A percentile compares a stretch with the other conserved stretches of the same genome.
Evolutionary conservation across 2,797 vertebrate species (phyloP).

Genomic region (Lacerta viridis): DNA sequence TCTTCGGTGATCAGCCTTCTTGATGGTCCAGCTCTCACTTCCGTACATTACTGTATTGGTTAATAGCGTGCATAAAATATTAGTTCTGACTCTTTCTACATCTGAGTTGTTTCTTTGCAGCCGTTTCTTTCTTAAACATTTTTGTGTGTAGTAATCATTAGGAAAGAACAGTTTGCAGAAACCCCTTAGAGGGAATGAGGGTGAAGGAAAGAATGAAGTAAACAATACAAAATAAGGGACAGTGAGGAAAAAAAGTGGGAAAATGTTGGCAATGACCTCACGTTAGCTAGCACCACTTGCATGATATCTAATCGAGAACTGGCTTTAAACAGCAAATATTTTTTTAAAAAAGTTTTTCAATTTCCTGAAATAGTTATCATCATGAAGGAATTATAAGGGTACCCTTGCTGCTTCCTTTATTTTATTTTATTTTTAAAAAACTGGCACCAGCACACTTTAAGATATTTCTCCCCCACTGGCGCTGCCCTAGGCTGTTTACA

Average conservation of each 20-base stretch:
- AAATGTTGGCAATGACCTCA: background rate
- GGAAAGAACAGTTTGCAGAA: slow-evolving; percentile 24
- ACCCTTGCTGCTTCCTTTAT: background rate
- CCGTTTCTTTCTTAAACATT: slow-evolving; percentile 23
- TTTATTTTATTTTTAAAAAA: background rate
- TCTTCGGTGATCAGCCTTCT: too few species aligned
- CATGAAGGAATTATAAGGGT: background rate
- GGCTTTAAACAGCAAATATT: background rate
- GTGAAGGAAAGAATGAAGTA: slow-evolving; percentile 49
- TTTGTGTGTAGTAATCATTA: background rate
- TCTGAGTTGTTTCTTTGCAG: slow-evolving; percentile 50
- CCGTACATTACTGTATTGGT: background rate
- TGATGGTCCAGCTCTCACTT: too few species aligned
- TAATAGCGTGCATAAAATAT: background rate
- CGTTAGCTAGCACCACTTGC: background rate
- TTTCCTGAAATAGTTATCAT: background rate
- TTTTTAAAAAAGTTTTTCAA: background rate
- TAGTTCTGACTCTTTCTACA: slow-evolving; percentile 45
- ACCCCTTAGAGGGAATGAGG: slow-evolving; percentile 4
- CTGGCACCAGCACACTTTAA: background rate
- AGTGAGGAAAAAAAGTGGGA: fast-evolving
- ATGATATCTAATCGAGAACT: slow-evolving; percentile 2
- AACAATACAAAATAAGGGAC: slow-evolving; percentile 23
- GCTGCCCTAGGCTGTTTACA: background rate
- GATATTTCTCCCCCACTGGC: too few species aligned